Percentiles rank a stretch among this genome's conserved stretches.
These are phyloP conservation scores for Hylomyscus alleni DNA, from an alignment of 2,797 vertebrate genomes.

Conservation along the genomic window DNA sequence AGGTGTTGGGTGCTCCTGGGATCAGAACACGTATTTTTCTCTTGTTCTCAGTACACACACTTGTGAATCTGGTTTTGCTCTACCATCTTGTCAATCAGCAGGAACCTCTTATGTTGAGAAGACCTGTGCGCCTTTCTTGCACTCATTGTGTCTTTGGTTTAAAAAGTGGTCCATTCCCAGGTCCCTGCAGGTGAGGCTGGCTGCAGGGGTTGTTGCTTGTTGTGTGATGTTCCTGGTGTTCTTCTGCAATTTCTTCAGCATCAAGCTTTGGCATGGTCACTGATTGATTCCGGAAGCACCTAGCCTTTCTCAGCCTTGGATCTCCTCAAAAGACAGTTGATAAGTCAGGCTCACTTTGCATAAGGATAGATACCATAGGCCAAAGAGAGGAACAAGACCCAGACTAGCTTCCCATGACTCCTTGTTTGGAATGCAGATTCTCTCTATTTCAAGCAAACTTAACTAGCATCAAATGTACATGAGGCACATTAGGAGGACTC, in stretches of 20 bases:
- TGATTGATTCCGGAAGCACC: not conserved
- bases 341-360: not conserved
- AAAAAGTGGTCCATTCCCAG: too few relatives aligned
- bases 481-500: not conserved
- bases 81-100: too few relatives aligned
- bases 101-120: not conserved
- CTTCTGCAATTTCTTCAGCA: not conserved
- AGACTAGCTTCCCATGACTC: not conserved
- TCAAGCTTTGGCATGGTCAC: not conserved
- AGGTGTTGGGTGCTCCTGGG: not conserved
- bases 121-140: not conserved
- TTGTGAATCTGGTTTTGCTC: too few relatives aligned
- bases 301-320: not conserved
- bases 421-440: not conserved
- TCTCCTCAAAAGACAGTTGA: too few relatives aligned
- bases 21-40: not conserved
- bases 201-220: not conserved
- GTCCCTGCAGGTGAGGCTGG: not conserved
- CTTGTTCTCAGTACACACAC: not conserved
- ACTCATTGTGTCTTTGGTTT: not conserved
- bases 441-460: not conserved
- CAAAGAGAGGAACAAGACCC: not conserved
- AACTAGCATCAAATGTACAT: not conserved
- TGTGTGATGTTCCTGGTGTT: not conserved
- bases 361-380: not conserved